Percentiles rank a stretch among this genome's conserved stretches.
Conservation (phyloP, 1,140 invertebrate genomes). For the Diabrotica virgifera region DNA sequence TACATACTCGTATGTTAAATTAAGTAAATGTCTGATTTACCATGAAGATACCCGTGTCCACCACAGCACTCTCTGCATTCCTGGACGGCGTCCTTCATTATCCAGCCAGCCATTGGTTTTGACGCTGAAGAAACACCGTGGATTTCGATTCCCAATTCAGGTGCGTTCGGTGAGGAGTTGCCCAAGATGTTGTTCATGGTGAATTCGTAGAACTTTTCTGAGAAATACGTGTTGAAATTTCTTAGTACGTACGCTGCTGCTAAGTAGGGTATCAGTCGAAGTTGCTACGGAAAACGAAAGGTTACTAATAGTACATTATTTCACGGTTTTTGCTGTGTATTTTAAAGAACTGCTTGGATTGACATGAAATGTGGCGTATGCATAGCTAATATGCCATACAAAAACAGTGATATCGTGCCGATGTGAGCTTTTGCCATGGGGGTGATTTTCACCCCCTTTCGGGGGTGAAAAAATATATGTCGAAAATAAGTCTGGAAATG, state of each 20-base stretch:
- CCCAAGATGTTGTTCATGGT: conserved; percentile 32
- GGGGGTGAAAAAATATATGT: too few relatives aligned
- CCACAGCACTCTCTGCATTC: conserved; percentile 89
- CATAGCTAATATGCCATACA: too few relatives aligned
- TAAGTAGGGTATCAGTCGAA: conserved; percentile 84
- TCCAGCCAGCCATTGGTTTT: conserved; percentile 87
- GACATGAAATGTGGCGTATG: too few relatives aligned
- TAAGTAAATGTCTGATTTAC: conserved; percentile 45
- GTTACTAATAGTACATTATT: too few relatives aligned
- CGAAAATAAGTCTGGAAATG: too few relatives aligned
- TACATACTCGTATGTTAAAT: too few relatives aligned
- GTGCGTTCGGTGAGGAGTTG: conserved; percentile 36
- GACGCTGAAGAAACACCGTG: conserved; percentile 85
- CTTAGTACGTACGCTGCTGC: conserved; percentile 77
- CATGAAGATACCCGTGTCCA: conserved; percentile 76
- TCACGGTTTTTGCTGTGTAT: too few relatives aligned
- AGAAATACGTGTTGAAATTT: conserved; percentile 62
- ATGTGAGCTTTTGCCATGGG: too few relatives aligned
- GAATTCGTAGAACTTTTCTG: conserved; percentile 36
- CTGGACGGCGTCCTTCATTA: conserved; percentile 78
- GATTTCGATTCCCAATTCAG: conserved; percentile 66
- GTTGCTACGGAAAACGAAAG: conserved; percentile 67
- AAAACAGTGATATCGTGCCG: too few relatives aligned
- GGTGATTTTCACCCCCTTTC: too few relatives aligned
- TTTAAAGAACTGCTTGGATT: too few relatives aligned